Base-by-base conservation (phyloP, 2,888 invertebrate species). In the Drosophila infuscata region DNA sequence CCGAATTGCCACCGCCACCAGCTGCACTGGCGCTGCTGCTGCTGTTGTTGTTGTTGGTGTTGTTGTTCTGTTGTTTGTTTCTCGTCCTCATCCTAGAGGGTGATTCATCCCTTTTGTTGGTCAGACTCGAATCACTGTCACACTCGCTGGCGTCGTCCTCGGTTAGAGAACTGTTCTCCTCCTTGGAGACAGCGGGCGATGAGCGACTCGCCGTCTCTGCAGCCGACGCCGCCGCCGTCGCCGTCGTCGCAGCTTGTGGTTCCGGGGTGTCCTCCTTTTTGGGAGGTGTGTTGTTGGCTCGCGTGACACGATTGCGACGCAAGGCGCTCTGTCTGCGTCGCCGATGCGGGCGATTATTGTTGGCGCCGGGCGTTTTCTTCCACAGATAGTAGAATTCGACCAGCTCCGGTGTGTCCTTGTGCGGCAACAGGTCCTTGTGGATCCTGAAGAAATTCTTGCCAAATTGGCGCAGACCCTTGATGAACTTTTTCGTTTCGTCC, bases 391-490 rank as follows among this genome's bases (percentile, higher is more conserved):
- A 99, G 94, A 98, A 99, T 93, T 99, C 99, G 63, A 99, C 99
- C 91, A 99, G 94, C 93, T 99, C 99, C 65, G 98, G 96, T 91
- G 99, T 99, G 92, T 99, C 98, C 94, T 99, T 98, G 93, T 99
- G 98, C 65, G 99, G 98, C 85, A 99, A 94, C 84, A 99, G 94
- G 94, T 99, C 99, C 94, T 99, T 99, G 88, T 97, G 95, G 91
- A 99, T 99, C 91, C 98, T 96, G 94, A 98, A 98, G 94, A 99
- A 99, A 94, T 99, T 99, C 94, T 99, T 99, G 88, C 99, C 99
- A 94, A 98, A 98, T 93, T 98, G 98, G 81, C 99, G 95, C 87
- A 99, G 95, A 84, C 99, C 99, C 94, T 99, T 99, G 77, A 99
- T 98, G 94, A 99, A 99, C 87, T 98, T 95, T 95, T 99, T 99